phyloP scores from a whole-genome alignment of 2,113 vertebrate species.

The Rhea pennata region DNA sequence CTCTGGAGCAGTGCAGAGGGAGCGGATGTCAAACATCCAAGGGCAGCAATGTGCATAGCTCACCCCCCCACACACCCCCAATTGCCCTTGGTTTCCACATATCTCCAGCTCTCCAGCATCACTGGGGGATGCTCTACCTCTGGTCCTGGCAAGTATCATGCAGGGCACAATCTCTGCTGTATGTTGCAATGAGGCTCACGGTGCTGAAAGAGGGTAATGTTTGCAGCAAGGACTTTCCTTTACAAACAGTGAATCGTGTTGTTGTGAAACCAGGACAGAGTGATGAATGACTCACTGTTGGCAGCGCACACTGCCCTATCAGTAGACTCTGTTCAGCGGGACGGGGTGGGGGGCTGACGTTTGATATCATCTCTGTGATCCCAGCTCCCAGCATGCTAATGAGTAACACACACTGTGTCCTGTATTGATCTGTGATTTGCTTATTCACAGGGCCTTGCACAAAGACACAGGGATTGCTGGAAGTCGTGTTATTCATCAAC shows the following conservation, averaged over 20 bases:
- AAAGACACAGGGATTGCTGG: not conserved
- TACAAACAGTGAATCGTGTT: conserved; percentile 61
- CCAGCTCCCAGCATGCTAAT: conserved; percentile 48
- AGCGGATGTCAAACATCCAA: not conserved
- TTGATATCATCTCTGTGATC: conserved; percentile 55
- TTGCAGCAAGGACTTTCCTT: conserved; percentile 39
- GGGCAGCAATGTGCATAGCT: not conserved
- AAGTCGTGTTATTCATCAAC: conserved; percentile 7
- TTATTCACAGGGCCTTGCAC: conserved; percentile 4
- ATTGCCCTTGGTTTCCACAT: not conserved
- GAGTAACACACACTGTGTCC: conserved; percentile 5
- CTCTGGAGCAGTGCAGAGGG: not conserved
- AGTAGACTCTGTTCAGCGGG: conserved; percentile 43
- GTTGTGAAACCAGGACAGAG: conserved; percentile 17
- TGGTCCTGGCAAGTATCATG: not conserved
- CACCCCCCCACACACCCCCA: not conserved
- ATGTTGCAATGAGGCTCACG: not conserved
- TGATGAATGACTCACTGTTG: conserved; percentile 70
- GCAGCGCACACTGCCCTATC: conserved; percentile 52
- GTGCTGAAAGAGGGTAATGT: conserved; percentile 52
- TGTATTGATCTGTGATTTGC: conserved; percentile 52
- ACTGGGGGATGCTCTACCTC: not conserved
- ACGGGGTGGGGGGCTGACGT: conserved; percentile 6
- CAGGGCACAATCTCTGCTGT: not conserved
- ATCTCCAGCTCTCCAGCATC: not conserved